A percentile compares a stretch with the other conserved stretches of the same genome.
Evolutionary conservation across 1,140 invertebrate genomes (phyloP).

Genomic region (Cherax quadricarinatus): DNA sequence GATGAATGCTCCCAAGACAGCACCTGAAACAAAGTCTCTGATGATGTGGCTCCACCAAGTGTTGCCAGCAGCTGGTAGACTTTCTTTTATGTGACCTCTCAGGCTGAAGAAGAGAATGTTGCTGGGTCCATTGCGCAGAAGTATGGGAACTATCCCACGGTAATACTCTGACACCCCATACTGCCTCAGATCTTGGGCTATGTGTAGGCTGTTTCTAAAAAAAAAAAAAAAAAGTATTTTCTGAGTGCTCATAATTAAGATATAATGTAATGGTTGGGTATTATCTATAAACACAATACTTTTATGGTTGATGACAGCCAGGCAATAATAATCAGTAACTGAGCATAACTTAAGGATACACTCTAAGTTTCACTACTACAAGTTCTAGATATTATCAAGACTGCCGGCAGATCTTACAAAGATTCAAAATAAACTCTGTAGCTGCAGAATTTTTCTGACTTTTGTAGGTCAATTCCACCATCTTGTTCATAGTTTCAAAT

Average conservation of each 20-base stretch:
- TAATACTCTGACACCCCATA: constrained; percentile 84
- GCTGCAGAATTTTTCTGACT: too few species aligned
- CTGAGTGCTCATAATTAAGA: not conserved
- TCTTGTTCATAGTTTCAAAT: too few species aligned
- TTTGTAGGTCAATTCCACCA: too few species aligned
- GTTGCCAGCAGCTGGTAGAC: constrained; percentile 76
- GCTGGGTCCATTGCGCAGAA: constrained; percentile 90
- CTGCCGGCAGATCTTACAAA: too few species aligned
- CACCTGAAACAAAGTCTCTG: constrained; percentile 92
- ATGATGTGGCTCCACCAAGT: constrained; percentile 74
- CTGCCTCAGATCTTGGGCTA: constrained; percentile 85
- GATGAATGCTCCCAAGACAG: constrained; percentile 94
- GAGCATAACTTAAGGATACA: too few species aligned
- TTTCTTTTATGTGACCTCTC: constrained; percentile 84
- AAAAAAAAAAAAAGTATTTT: not conserved
- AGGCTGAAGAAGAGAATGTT: constrained; percentile 95
- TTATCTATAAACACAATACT: too few species aligned
- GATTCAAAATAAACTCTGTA: too few species aligned
- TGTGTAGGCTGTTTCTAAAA: constrained; percentile 89
- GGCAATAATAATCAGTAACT: too few species aligned
- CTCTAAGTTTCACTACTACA: too few species aligned
- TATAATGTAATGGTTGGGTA: too few species aligned
- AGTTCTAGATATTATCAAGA: too few species aligned
- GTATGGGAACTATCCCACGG: constrained; percentile 84
- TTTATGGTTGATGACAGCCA: too few species aligned